These are phyloP conservation scores for Pachyramphus minor DNA, from an alignment of 2,113 vertebrate species.

Conservation along the genomic window DNA sequence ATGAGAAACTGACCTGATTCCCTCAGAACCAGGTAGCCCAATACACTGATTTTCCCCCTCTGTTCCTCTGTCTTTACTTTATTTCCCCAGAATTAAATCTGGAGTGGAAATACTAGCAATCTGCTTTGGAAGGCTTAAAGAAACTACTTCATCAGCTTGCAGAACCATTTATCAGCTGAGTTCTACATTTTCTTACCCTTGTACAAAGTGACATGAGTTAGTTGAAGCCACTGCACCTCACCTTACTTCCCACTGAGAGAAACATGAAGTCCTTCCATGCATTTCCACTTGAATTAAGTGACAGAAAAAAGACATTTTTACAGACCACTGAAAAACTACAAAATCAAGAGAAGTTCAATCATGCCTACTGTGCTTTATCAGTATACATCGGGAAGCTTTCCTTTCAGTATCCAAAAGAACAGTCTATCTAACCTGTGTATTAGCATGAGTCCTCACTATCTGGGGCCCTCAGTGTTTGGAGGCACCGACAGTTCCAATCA, in stretches of 20 bases:
- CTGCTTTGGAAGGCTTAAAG: not conserved
- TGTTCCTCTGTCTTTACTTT: not conserved
- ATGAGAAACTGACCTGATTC: accelerated
- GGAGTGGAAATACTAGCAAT: not conserved
- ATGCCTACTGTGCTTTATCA: not conserved
- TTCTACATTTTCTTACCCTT: not conserved
- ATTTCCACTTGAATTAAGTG: not conserved
- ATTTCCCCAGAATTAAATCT: not conserved
- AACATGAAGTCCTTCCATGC: not conserved
- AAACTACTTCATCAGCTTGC: not conserved
- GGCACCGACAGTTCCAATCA: not conserved
- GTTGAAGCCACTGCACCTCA: not conserved
- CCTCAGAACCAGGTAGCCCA: not conserved
- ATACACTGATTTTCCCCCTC: not conserved
- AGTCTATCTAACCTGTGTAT: not conserved
- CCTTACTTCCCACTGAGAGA: not conserved
- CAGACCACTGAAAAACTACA: not conserved
- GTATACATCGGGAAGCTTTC: not conserved
- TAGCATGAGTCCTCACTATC: not conserved
- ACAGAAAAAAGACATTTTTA: not conserved
- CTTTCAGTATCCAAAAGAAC: not conserved
- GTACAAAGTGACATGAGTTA: accelerated
- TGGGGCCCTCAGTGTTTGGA: not conserved
- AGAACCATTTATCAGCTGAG: not conserved
- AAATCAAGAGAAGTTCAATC: not conserved